Evolutionary conservation across 2,888 invertebrate species (phyloP), one percentile per base, ranked within the genome.

Genomic region (Cyrtodaria siliqua): DNA sequence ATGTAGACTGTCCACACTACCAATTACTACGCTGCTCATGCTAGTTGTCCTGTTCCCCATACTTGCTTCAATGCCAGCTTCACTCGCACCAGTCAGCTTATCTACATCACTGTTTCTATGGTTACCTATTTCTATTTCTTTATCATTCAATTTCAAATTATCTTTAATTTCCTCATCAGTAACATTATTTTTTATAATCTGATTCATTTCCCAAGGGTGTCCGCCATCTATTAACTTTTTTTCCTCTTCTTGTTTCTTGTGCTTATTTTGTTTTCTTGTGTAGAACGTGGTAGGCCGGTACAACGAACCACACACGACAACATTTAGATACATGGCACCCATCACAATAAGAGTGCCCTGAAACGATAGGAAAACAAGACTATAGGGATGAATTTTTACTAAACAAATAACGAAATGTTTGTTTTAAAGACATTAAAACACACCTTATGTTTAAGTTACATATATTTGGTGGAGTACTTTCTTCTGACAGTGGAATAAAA

Each of bases 231-330:
- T 20, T 12, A 78, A 23, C 29, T 53, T 52, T 18, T 70, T 40
- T 44, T 61, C 61, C 69, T 79, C 79, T n/a, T 16, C 16, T 12
- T n/a, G 20, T 26, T 55, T 3, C 2, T 18, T 14, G 9, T 18
- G 18, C 0, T 42, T 69, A 6, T 12, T 20, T 47, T 20, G 44
- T 4, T 47, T 42, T 24, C 63, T 64, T 66, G 66, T 67, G 67
- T 88, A 90, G 44, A 71, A 83, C 27, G 78, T 49, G 0, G 79
- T 12, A 4, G 90, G 90, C 20, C 90, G 77, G 50, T 88, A 88
- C 33, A 90, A 62, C 6, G 81, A 64, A 2, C 87, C 89, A 57
- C 84, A 85, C 1, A 86, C 59, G 26, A 85, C 73, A 2, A 87
- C 79, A 61, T 89, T 79, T 27, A 89, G 60, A 57, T 89, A 90